phyloP scores from a whole-genome alignment of 2,113 vertebrate species.

The Dendrocopos noguchii region DNA sequence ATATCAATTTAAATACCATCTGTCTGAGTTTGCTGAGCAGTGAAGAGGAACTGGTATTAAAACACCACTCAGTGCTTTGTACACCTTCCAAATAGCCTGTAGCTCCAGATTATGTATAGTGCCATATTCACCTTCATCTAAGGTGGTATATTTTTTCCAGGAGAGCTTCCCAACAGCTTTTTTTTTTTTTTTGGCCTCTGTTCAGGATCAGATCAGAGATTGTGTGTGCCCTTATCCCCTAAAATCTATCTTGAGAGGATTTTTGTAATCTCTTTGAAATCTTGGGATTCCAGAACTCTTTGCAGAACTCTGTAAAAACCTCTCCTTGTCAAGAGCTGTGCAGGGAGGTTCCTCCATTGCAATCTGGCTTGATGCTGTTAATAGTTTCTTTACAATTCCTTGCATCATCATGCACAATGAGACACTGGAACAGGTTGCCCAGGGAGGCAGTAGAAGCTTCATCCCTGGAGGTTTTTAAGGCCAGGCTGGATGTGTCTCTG shows the following conservation, averaged over 20 bases:
- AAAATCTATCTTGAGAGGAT: slow-evolving; percentile 47
- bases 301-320: background rate
- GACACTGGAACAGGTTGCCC: too few species aligned
- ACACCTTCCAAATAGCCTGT: background rate
- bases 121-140: background rate
- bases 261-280: slow-evolving; percentile 53
- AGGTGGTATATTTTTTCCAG: background rate
- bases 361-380: background rate
- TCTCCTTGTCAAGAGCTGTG: background rate
- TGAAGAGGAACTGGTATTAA: background rate
- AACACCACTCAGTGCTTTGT: background rate
- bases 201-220: background rate
- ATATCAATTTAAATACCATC: slow-evolving; percentile 9
- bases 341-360: background rate
- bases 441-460: too few species aligned
- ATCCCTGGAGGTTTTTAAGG: too few species aligned
- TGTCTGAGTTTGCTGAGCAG: background rate
- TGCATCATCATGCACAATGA: background rate
- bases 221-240: slow-evolving; percentile 18
- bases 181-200: background rate
- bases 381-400: background rate
- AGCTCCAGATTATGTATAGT: background rate
- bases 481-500: too few species aligned
- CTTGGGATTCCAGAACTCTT: slow-evolving; percentile 47
- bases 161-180: background rate